Percentiles rank a stretch among this genome's conserved stretches.
Evolutionary conservation across 1,140 invertebrate genomes (phyloP).

Genomic region (Apolygus lucorum): DNA sequence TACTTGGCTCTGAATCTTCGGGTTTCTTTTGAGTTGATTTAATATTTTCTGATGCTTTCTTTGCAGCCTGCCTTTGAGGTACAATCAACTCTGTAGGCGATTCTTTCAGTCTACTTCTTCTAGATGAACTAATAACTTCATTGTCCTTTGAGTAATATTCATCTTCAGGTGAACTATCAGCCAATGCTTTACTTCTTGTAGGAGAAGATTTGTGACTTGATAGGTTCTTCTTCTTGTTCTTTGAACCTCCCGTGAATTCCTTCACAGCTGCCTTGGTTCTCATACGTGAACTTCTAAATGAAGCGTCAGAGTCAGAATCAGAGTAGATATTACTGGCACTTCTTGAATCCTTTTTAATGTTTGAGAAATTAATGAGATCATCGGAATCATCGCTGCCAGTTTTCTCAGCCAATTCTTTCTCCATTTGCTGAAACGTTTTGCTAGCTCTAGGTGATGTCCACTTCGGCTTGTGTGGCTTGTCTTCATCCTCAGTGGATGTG

Average conservation of each 20-base stretch:
- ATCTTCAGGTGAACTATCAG: slow-evolving; percentile 37
- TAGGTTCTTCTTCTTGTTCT: slow-evolving; percentile 35
- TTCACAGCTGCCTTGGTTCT: slow-evolving; percentile 76
- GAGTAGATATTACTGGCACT: slow-evolving; percentile 58
- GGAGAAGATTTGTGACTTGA: slow-evolving; percentile 34
- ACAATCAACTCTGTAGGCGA: slow-evolving; percentile 71
- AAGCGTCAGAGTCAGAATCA: slow-evolving; percentile 53
- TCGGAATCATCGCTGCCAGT: slow-evolving; percentile 52
- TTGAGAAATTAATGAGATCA: slow-evolving; percentile 47
- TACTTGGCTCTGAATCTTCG: slow-evolving; percentile 32
- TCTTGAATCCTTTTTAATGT: slow-evolving; percentile 37
- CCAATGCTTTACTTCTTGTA: slow-evolving; percentile 23
- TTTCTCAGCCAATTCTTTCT: slow-evolving; percentile 47
- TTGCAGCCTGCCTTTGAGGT: slow-evolving; percentile 82
- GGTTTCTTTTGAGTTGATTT: slow-evolving; percentile 36
- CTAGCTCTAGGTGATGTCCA: slow-evolving; percentile 41
- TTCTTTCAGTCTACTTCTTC: slow-evolving; percentile 45
- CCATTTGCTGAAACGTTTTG: slow-evolving; percentile 54
- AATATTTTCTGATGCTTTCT: slow-evolving; percentile 82
- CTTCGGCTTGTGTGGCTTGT: slow-evolving; percentile 32
- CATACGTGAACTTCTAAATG: slow-evolving; percentile 40
- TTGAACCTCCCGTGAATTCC: slow-evolving; percentile 51
- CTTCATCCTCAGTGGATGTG: slow-evolving; percentile 36
- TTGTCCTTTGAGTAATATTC: slow-evolving; percentile 42
- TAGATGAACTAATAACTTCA: slow-evolving; percentile 45